Evolutionary conservation across 1,140 invertebrate species (phyloP), one percentile per base, ranked within the genome.

Genomic region (Plectrocnemia conspersa): DNA sequence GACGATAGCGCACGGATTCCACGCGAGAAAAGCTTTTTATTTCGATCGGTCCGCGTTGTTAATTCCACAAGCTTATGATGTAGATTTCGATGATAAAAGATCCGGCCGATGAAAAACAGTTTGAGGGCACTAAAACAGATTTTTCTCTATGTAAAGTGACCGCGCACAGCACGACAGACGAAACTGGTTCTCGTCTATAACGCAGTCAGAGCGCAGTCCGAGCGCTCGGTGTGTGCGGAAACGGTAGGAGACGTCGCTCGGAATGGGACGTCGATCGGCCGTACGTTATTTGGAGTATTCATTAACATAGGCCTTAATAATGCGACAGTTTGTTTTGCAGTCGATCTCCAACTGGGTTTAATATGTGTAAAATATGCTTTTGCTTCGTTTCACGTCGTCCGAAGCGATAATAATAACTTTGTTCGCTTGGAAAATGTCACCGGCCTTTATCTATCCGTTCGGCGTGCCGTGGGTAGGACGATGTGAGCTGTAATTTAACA

Each of bases 281-380:
- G 57, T 59, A 44, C 33, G 40, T 58, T 58, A 58, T 58, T 55
- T 55, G 49, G 57, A 59, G 52, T 55, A 59, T 47, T 59, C 57
- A 59, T 59, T 59, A 59, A 54, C 57, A 47, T 55, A 27, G 52
- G 52, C 48, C 36, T 59, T 59, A 59, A 54, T 54, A n/a, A 55
- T 49, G 52, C 52, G 52, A 55, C 52, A 59, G 57, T 59, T 54
- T 59, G 47, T 55, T 55, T n/a, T 27, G 29, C 47, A 36, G 52
- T 32, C 27, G 52, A 50, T 49, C 29, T 52, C 57, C 52, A 55
- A 52, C 57, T 40, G 57, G 48, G 57, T 54, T 55, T 59, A 59
- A 59, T 59, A 55, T 52, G 56, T 58, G 56, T 58, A 58, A 58
- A 45, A 58, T 58, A 58, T 58, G 52, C 24, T 46, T 58, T 50